Base-by-base conservation (phyloP, 2,797 vertebrate species). In the Mus caroli region DNA sequence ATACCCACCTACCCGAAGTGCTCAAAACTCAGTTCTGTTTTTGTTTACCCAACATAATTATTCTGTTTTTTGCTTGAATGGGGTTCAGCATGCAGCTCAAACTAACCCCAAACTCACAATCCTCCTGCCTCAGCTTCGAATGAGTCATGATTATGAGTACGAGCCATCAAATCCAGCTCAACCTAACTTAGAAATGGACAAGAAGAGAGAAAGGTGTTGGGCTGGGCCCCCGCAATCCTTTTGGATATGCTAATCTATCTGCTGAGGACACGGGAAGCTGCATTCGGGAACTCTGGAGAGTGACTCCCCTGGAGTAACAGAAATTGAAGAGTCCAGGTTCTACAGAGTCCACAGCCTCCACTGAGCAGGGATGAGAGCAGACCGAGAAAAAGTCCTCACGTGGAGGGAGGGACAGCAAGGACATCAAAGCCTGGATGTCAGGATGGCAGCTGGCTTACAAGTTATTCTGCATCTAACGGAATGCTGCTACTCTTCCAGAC, bases 1-100 rank as follows among this genome's bases (percentile, higher is more conserved):
- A 95, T 7, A 40, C 10, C 26, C 17, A 4, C 50, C 34, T 82
- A 85, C 37, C 37, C 86, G 14, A 64, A 88, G 5, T 60, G 34
- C 34, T 91, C 78, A 75, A 79, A 71, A 58, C n/a, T 94, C 20
- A 71, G 17, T 52, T 85, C 82, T 97, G 86, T 77, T 88, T 96
- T 52, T 0, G 83, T 46, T 50, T 95, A 92, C 46, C 82, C 79
- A 85, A 92, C 15, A 37, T 73, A 88, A 82, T 56, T 69, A 69
- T 9, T 71, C 28, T 67, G 28, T 95, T 76, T 62, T 52, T 64
- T 31, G 28, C 20, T 56, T 52, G 46, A 67, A 73, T 15, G 46
- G 31, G 9, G 20, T 54, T 91, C 28, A 22, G 7, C 31, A 43
- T n/a, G 17, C 56, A 43, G 12, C n/a, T 52, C 20, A 43, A 54